Conservation (phyloP, 2,888 invertebrate species). For the Metalampra italica region DNA sequence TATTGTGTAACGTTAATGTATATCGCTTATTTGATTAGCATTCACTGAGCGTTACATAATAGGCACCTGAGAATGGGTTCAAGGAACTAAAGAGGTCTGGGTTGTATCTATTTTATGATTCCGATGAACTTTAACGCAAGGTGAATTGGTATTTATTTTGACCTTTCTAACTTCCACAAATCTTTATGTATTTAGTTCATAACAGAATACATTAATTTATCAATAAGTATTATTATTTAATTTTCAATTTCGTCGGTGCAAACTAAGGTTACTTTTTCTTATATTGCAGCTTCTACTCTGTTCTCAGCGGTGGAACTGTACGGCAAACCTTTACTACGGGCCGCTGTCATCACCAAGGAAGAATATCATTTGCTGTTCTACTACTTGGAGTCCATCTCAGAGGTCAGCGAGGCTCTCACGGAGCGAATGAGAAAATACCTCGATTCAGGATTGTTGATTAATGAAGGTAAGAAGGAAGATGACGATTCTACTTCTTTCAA, state of each 20-base stretch:
- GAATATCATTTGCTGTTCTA: conserved; percentile 77
- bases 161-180: conserved; percentile 2
- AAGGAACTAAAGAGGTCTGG: conserved; percentile 45
- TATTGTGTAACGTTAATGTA: conserved; percentile 7
- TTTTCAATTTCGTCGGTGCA: background rate
- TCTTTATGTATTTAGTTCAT: too few species aligned
- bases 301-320: conserved; percentile 81
- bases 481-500: conserved; percentile 32
- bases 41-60: conserved; percentile 13
- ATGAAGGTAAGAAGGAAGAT: conserved; percentile 38
- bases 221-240: background rate
- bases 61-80: conserved; percentile 20
- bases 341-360: conserved; percentile 69
- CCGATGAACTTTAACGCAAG: conserved; percentile 50
- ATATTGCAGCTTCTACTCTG: conserved; percentile 73
- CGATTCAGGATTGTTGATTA: conserved; percentile 67
- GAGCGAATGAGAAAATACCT: conserved; percentile 72
- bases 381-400: conserved; percentile 70
- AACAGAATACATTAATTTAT: too few species aligned
- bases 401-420: conserved; percentile 67
- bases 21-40: conserved; percentile 12
- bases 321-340: conserved; percentile 78
- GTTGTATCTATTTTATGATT: conserved; percentile 32
- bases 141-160: conserved; percentile 40
- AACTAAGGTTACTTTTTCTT: conserved; percentile 18